Conservation (phyloP, 2,888 invertebrate species). For the Dastarcus helophoroides region DNA sequence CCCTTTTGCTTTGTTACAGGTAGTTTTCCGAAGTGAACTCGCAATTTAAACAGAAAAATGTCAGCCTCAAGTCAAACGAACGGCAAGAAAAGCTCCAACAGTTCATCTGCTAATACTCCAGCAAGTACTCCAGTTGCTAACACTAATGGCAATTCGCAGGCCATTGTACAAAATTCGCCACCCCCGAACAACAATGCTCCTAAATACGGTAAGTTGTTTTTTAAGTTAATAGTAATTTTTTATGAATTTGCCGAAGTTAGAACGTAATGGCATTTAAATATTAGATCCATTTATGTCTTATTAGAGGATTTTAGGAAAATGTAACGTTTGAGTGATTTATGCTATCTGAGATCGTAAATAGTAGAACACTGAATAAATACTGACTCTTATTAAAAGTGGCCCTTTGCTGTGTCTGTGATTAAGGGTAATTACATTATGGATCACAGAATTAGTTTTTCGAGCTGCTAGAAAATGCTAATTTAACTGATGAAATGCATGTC, state of each 20-base stretch:
- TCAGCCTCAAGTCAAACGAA: slow-evolving; percentile 25
- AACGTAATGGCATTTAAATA: slow-evolving; percentile 1
- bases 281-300: too few species aligned
- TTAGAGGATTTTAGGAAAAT: too few species aligned
- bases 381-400: too few species aligned
- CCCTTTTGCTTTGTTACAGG: slow-evolving; percentile 14
- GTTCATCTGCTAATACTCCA: slow-evolving; percentile 32
- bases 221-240: slow-evolving; percentile 4
- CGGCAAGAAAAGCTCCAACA: slow-evolving; percentile 30
- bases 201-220: slow-evolving; percentile 37
- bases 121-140: slow-evolving; percentile 33
- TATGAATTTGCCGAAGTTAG: slow-evolving; percentile 3
- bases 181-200: slow-evolving; percentile 39
- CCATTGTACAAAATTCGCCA: slow-evolving; percentile 28
- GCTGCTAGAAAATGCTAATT: too few species aligned
- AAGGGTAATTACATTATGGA: too few species aligned
- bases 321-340: too few species aligned
- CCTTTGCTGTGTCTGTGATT: too few species aligned
- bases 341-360: too few species aligned
- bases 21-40: slow-evolving; percentile 20
- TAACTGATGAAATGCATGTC: too few species aligned
- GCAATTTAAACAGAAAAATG: slow-evolving; percentile 19
- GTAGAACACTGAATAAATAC: too few species aligned
- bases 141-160: slow-evolving; percentile 27
- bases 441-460: too few species aligned